Evolutionary conservation across 2,888 invertebrate species (phyloP).

Genomic region (Zaprionus obscuricornis): DNA sequence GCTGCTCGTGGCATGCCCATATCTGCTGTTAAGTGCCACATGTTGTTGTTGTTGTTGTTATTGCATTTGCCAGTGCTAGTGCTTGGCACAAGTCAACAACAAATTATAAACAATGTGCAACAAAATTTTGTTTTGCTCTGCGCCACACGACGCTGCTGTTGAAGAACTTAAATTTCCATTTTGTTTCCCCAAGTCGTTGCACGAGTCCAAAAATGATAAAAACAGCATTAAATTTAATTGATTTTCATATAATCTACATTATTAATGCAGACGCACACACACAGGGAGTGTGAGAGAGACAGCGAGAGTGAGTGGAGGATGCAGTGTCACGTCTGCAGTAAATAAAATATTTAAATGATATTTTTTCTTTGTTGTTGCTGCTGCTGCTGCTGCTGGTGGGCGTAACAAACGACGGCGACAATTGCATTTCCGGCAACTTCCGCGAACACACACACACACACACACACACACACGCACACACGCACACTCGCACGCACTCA

Average conservation of each 20-base stretch:
- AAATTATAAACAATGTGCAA: conserved; percentile 51
- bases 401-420: conserved; percentile 62
- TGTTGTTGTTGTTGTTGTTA: conserved; percentile 38
- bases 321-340: no score
- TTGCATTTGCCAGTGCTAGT: not conserved
- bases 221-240: conserved; percentile 53
- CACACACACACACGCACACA: no score
- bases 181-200: conserved; percentile 50
- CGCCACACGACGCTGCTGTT: not conserved
- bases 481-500: no score
- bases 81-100: conserved; percentile 50
- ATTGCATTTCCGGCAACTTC: conserved; percentile 74
- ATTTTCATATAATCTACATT: conserved; percentile 57
- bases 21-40: conserved; percentile 75
- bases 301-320: no score
- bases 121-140: not conserved
- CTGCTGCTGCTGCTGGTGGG: conserved; percentile 47
- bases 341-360: no score
- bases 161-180: conserved; percentile 60
- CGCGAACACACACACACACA: conserved; percentile 32
- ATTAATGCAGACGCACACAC: conserved; percentile 50
- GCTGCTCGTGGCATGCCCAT: conserved; percentile 56
- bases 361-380: conserved; percentile 8
- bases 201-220: conserved; percentile 35
- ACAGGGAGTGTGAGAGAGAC: conserved; percentile 3